Conservation (phyloP, 2,113 vertebrate species). For the Brachyhypopomus gauderio region DNA sequence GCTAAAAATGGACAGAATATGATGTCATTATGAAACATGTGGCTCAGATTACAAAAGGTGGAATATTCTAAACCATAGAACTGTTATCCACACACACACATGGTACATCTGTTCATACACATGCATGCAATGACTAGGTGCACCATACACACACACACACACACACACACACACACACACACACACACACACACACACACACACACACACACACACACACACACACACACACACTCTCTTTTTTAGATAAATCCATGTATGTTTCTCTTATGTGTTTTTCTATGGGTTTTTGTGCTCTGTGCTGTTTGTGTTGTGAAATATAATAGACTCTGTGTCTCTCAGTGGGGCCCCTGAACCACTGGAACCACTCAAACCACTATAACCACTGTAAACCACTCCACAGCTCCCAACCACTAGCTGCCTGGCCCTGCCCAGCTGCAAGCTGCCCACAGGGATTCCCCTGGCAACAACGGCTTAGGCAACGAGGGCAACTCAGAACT, state of each 20-base stretch:
- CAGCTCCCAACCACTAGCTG: constrained; percentile 25
- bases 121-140: constrained; percentile 35
- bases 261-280: constrained; percentile 31
- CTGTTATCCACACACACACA: constrained; percentile 25
- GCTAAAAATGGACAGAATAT: constrained; percentile 7
- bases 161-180: constrained; percentile 40
- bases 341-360: constrained; percentile 45
- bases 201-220: too few species aligned
- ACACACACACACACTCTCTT: constrained; percentile 39
- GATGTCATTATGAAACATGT: constrained; percentile 22
- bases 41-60: constrained; percentile 6
- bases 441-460: constrained; percentile 15
- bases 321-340: constrained; percentile 30
- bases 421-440: neutral
- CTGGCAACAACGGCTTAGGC: neutral
- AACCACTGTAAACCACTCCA: constrained; percentile 9
- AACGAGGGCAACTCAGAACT: constrained; percentile 20
- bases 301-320: constrained; percentile 66
- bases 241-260: constrained; percentile 25
- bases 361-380: constrained; percentile 17
- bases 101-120: constrained; percentile 10
- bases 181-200: too few species aligned
- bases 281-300: constrained; percentile 61
- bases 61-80: constrained; percentile 50
- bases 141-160: constrained; percentile 4